These are phyloP conservation scores for Vidua chalybeata DNA, from an alignment of 2,113 vertebrate genomes.

Conservation along the genomic window DNA sequence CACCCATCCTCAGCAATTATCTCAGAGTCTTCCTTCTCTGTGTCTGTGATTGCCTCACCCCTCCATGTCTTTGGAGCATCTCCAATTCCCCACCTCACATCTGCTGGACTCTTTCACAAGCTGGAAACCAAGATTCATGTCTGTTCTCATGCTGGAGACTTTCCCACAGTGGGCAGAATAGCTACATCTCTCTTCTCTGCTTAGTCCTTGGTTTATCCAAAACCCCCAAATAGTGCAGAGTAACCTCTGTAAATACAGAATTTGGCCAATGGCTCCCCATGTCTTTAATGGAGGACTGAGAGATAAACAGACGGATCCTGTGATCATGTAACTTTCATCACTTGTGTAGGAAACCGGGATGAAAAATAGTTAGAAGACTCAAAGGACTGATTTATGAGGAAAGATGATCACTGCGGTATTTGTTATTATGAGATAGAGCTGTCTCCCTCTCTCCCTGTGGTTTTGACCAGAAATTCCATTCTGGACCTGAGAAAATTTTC, in stretches of 20 bases:
- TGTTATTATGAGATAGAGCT: background rate
- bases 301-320: background rate
- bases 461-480: constrained; percentile 43
- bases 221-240: background rate
- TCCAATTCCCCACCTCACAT: background rate
- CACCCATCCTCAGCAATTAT: background rate
- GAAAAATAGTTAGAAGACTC: background rate
- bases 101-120: background rate
- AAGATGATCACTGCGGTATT: constrained; percentile 20
- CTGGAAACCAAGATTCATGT: background rate
- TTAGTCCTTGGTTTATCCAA: background rate
- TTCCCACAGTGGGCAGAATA: background rate
- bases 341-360: background rate
- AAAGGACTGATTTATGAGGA: constrained; percentile 11
- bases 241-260: background rate
- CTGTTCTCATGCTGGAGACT: background rate
- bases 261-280: background rate
- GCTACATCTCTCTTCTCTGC: background rate
- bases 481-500: constrained; percentile 23
- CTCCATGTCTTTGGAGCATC: background rate
- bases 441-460: background rate
- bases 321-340: background rate
- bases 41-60: fast-evolving
- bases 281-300: background rate
- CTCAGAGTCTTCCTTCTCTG: background rate